phyloP scores from a whole-genome alignment of 2,113 vertebrate genomes.

The Centropus unirufus region DNA sequence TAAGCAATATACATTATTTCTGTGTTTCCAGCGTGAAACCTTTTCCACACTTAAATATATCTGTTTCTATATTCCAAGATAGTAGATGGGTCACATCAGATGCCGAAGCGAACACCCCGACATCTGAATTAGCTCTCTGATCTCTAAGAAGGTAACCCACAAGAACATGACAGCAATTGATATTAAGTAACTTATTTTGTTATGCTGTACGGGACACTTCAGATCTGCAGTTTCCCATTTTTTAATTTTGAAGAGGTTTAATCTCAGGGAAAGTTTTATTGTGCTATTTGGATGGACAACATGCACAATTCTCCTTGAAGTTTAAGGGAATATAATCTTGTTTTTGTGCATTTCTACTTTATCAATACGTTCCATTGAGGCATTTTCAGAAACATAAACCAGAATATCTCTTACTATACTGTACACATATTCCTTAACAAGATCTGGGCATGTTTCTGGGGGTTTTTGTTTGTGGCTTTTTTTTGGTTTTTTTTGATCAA shows the following conservation, averaged over 20 bases:
- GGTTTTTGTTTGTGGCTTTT: neutral
- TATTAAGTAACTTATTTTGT: conserved; percentile 15
- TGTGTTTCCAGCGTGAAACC: neutral
- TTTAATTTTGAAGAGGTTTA: neutral
- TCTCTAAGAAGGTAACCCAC: neutral
- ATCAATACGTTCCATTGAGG: neutral
- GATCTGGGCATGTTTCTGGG: neutral
- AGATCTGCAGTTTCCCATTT: neutral
- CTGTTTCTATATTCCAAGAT: neutral
- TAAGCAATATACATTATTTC: neutral
- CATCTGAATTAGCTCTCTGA: neutral
- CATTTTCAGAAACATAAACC: neutral
- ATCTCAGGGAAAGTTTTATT: neutral
- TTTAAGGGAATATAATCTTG: conserved; percentile 2
- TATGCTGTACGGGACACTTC: neutral
- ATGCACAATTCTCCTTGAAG: neutral
- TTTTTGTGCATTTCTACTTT: neutral
- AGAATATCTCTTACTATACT: neutral
- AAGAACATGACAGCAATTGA: neutral
- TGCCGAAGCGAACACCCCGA: neutral
- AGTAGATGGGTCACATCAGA: neutral
- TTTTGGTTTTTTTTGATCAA: neutral
- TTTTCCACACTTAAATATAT: conserved; percentile 7
- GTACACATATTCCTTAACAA: neutral
- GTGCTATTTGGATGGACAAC: neutral